These are phyloP conservation scores for Ricordea florida DNA, from an alignment of 92 coral and sea anemone genomes.

Conservation along the genomic window DNA sequence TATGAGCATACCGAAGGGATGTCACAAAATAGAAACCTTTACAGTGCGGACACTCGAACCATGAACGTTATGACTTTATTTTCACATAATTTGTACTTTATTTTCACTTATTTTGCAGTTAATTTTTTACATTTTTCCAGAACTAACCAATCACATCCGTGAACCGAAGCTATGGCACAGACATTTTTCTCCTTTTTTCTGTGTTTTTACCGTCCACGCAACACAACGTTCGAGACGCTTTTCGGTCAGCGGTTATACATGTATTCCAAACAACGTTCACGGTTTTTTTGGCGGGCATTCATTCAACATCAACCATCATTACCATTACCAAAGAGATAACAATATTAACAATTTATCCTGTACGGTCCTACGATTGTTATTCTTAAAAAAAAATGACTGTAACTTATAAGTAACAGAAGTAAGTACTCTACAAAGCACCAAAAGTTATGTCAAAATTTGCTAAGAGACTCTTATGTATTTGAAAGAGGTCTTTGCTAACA, in stretches of 20 bases:
- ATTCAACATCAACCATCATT: background rate
- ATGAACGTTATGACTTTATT: background rate
- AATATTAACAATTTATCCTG: too few relatives aligned
- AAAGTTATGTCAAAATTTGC: too few relatives aligned
- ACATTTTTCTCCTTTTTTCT: slow-evolving; percentile 1
- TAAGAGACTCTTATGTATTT: too few relatives aligned
- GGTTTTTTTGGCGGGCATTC: slow-evolving; percentile 27
- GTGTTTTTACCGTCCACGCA: slow-evolving; percentile 1
- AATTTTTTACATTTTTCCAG: background rate
- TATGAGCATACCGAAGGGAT: background rate
- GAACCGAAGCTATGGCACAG: slow-evolving; percentile 5
- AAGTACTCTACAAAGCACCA: too few relatives aligned
- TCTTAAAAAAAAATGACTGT: too few relatives aligned
- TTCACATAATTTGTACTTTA: background rate
- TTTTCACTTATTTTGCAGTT: background rate
- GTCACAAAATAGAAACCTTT: background rate
- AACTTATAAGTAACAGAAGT: too few relatives aligned
- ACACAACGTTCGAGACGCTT: background rate
- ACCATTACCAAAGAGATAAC: too few relatives aligned
- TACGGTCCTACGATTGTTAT: too few relatives aligned
- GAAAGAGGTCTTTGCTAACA: too few relatives aligned
- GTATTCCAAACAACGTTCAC: background rate
- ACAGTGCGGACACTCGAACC: background rate
- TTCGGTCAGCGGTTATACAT: slow-evolving; percentile 2
- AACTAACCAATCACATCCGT: slow-evolving; percentile 1